Conservation (phyloP, 2,888 invertebrate species). For the Drosophila mettleri region DNA sequence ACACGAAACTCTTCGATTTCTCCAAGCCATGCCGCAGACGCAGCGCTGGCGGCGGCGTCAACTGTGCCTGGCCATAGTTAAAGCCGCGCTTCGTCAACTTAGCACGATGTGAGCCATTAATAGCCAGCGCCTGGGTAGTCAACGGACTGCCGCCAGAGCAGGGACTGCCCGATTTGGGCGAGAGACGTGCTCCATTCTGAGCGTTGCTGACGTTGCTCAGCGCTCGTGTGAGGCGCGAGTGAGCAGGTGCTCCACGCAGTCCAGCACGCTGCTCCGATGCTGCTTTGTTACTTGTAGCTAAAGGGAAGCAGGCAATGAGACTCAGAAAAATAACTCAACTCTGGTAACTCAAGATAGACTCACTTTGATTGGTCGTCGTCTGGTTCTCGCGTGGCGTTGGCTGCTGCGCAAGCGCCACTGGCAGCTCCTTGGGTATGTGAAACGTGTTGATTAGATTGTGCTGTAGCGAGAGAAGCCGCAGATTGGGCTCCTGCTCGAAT, state of each 20-base stretch:
- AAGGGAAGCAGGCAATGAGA: too few relatives aligned
- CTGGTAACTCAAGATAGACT: conserved; percentile 3
- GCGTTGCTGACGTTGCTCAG: conserved; percentile 56
- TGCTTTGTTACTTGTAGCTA: conserved; percentile 13
- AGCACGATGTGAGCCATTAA: conserved; percentile 58
- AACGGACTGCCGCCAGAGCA: conserved; percentile 67
- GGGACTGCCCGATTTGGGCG: conserved; percentile 68
- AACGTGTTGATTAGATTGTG: conserved; percentile 92
- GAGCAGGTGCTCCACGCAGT: conserved; percentile 37
- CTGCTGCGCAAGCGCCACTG: conserved; percentile 38
- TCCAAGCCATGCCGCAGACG: conserved; percentile 76
- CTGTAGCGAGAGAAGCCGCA: conserved; percentile 94
- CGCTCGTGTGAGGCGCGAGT: conserved; percentile 58
- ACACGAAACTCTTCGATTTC: conserved; percentile 84
- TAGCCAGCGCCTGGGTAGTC: conserved; percentile 71
- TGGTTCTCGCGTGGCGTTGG: conserved; percentile 46
- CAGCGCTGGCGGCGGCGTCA: conserved; percentile 67
- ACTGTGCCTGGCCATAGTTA: conserved; percentile 68
- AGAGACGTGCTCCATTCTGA: conserved; percentile 33
- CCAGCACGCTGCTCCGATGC: conserved; percentile 18
- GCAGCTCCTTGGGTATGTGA: conserved; percentile 83
- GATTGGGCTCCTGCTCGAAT: conserved; percentile 92
- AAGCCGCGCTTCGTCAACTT: conserved; percentile 70
- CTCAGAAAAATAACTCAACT: too few relatives aligned
- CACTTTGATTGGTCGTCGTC: conserved; percentile 30